phyloP scores from a whole-genome alignment of 2,797 vertebrate species.

The Myiothlypis chrysogaster region DNA sequence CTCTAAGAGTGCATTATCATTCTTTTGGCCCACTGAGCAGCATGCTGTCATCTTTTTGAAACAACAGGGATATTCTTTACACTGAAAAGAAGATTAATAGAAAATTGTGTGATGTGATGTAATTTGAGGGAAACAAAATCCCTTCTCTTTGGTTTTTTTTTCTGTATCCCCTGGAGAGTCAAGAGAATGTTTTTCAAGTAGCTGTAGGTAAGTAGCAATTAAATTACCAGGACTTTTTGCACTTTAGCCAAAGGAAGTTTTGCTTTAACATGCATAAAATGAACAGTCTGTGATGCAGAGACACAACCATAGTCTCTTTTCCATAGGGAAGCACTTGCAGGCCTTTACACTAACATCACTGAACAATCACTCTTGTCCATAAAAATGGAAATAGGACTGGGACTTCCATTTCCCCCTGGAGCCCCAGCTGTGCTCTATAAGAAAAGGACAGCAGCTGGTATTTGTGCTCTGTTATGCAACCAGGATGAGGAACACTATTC shows the following conservation, averaged over 20 bases:
- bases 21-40: background rate
- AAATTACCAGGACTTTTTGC: background rate
- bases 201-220: background rate
- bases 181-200: background rate
- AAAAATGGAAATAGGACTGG: background rate
- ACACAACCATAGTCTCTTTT: background rate
- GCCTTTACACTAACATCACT: background rate
- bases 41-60: background rate
- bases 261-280: background rate
- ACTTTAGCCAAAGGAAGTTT: background rate
- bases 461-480: background rate
- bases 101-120: background rate
- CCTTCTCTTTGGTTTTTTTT: background rate
- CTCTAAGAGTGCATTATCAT: background rate
- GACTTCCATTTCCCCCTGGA: background rate
- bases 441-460: background rate
- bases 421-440: background rate
- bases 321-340: background rate
- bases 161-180: background rate
- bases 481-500: background rate
- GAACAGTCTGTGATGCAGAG: background rate
- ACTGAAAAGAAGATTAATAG: background rate
- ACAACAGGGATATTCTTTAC: background rate
- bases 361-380: background rate
- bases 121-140: background rate